A percentile compares a stretch with the other conserved stretches of the same genome.
Evolutionary conservation across 2,113 vertebrate species (phyloP).

Genomic region (Lathamus discolor): DNA sequence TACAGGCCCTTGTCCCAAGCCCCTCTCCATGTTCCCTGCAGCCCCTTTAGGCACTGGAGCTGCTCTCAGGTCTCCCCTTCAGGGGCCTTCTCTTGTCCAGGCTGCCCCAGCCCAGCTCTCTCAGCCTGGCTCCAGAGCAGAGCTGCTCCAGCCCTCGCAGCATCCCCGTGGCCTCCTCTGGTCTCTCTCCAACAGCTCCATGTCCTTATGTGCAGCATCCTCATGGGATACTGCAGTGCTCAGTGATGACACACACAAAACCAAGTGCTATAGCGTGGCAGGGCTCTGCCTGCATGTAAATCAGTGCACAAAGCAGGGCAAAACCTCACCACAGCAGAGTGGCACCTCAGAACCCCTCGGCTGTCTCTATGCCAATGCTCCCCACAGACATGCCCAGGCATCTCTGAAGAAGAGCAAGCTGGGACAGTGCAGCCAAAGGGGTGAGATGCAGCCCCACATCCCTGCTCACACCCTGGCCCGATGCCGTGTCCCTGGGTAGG

Average conservation of each 20-base stretch:
- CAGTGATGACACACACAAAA: background rate
- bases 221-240: background rate
- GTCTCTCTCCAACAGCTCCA: background rate
- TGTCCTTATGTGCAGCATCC: background rate
- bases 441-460: accelerated
- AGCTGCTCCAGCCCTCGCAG: background rate
- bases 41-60: too few species aligned
- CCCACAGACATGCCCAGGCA: background rate
- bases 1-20: too few species aligned
- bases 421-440: background rate
- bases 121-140: background rate
- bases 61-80: too few species aligned
- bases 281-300: background rate
- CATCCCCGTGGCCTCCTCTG: background rate
- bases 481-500: background rate
- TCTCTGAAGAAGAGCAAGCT: background rate
- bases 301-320: background rate
- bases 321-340: background rate
- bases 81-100: background rate
- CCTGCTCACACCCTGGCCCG: background rate
- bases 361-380: background rate
- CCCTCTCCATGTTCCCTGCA: too few species aligned
- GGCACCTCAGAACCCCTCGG: background rate
- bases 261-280: accelerated
- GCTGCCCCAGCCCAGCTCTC: background rate